These are phyloP conservation scores for Chaetodon auriga DNA, from an alignment of 2,113 vertebrate genomes.

Conservation along the genomic window DNA sequence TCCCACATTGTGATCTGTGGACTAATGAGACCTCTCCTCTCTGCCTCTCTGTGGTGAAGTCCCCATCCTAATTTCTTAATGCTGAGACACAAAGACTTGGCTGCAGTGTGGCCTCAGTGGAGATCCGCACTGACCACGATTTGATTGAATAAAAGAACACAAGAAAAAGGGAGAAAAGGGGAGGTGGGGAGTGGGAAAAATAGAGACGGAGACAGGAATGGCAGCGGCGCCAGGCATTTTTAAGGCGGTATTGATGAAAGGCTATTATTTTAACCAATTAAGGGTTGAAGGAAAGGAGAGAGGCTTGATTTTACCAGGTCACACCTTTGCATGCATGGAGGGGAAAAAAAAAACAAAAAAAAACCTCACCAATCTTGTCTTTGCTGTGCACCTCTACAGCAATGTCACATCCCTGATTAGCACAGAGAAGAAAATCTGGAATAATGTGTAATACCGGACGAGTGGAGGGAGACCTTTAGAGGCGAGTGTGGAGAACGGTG, in stretches of 20 bases:
- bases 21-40: constrained; percentile 87
- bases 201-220: constrained; percentile 34
- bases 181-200: constrained; percentile 5
- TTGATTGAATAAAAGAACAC: constrained; percentile 94
- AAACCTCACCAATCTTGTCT: constrained; percentile 39
- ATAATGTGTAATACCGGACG: constrained; percentile 46
- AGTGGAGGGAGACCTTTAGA: constrained; percentile 65
- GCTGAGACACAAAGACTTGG: constrained; percentile 95
- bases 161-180: constrained; percentile 80
- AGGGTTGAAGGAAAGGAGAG: constrained; percentile 85
- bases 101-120: constrained; percentile 93
- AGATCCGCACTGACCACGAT: constrained; percentile 91
- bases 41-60: constrained; percentile 77
- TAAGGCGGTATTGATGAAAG: constrained; percentile 95
- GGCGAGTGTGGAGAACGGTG: constrained; percentile 42
- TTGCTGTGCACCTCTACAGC: constrained; percentile 45
- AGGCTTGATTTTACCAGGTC: constrained; percentile 92
- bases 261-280: constrained; percentile 98
- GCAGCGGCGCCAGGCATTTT: constrained; percentile 85
- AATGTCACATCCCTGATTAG: constrained; percentile 75
- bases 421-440: constrained; percentile 48
- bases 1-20: constrained; percentile 71
- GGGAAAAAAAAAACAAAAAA: not conserved
- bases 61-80: constrained; percentile 94
- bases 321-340: constrained; percentile 34